Evolutionary conservation across 2,888 invertebrate genomes (phyloP).

Genomic region (Gari tellinella): DNA sequence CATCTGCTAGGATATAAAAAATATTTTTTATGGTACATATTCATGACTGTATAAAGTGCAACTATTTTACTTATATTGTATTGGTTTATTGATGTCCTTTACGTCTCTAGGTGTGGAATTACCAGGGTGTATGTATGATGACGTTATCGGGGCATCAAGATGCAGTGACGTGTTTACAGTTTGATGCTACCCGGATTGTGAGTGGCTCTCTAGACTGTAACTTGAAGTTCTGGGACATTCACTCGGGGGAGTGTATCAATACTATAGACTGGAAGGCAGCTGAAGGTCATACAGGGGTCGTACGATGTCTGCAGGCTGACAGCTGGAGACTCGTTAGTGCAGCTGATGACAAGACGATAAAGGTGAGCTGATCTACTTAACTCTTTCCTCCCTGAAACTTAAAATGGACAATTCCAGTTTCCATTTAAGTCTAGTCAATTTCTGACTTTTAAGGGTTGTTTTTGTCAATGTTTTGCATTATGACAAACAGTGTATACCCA

Average conservation of each 20-base stretch:
- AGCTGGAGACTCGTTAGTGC: conserved; percentile 86
- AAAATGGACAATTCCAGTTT: no score
- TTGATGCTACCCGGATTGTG: conserved; percentile 85
- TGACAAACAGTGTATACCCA: no score
- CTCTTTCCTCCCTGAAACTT: no score
- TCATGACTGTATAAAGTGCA: no score
- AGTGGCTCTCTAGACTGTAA: conserved; percentile 86
- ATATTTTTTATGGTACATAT: no score
- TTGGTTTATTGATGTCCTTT: no score
- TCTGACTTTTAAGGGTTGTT: no score
- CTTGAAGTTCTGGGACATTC: conserved; percentile 85
- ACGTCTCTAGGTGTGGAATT: conserved; percentile 84
- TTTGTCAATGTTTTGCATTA: no score
- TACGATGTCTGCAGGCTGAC: conserved; percentile 86
- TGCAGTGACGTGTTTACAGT: conserved; percentile 86
- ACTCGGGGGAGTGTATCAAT: conserved; percentile 84
- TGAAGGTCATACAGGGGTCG: conserved; percentile 86
- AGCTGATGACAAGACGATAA: conserved; percentile 86
- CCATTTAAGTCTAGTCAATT: no score
- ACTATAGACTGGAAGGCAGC: conserved; percentile 86
- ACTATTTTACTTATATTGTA: no score
- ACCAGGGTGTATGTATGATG: conserved; percentile 83
- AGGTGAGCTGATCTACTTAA: no score
- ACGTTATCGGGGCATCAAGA: conserved; percentile 85
- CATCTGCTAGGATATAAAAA: no score